Percentiles rank a stretch among this genome's conserved stretches.
Conservation (phyloP, 2,113 vertebrate genomes). For the Carlito syrichta region DNA sequence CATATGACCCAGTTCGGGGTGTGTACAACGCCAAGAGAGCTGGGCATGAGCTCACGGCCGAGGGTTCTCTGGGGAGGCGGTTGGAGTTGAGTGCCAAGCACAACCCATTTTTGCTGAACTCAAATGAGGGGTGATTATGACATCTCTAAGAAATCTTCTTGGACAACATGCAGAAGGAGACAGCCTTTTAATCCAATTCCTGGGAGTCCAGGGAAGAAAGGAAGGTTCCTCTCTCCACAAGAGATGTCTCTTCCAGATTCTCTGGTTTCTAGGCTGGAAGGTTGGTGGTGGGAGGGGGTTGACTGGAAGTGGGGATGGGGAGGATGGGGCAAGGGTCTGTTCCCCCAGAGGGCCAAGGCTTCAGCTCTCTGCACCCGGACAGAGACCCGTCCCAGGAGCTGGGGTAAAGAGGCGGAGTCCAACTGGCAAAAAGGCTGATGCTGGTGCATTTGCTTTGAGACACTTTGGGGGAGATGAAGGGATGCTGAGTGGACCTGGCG, state of each 20-base stretch:
- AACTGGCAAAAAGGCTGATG: neutral
- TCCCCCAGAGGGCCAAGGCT: neutral
- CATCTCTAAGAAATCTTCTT: neutral
- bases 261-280: neutral
- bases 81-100: conserved; percentile 59
- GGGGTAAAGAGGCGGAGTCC: neutral
- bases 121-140: neutral
- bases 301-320: neutral
- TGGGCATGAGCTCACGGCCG: conserved; percentile 42
- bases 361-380: accelerated
- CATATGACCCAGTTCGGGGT: conserved; percentile 60
- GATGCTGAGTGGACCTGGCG: accelerated
- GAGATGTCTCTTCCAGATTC: neutral
- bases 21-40: conserved; percentile 34
- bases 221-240: neutral
- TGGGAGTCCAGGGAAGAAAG: neutral
- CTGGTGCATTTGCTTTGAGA: neutral
- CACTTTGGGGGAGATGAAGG: neutral
- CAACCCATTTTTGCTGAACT: conserved; percentile 71
- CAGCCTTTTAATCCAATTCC: neutral
- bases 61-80: conserved; percentile 63
- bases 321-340: accelerated
- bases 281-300: accelerated
- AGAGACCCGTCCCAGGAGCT: accelerated
- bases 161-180: neutral